These are phyloP conservation scores for Scomberomorus guttatus DNA, from an alignment of 2,797 vertebrate genomes.

Conservation along the genomic window DNA sequence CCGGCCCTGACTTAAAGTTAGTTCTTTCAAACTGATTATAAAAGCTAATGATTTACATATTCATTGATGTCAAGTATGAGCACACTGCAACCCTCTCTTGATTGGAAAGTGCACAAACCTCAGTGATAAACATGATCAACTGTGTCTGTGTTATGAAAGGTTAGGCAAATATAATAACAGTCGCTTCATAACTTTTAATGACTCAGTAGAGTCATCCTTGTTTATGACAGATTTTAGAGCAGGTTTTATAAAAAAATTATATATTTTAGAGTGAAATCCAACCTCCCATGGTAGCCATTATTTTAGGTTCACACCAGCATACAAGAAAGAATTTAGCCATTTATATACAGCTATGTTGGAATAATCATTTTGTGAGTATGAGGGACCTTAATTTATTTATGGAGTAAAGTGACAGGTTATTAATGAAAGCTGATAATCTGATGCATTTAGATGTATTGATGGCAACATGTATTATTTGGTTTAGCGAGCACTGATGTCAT, in stretches of 20 bases:
- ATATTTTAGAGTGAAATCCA: not conserved
- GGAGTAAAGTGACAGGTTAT: too few species aligned
- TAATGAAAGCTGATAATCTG: too few species aligned
- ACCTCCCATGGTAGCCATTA: not conserved
- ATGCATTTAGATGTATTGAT: too few species aligned
- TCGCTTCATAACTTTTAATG: not conserved
- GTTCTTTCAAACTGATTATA: conserved; percentile 50
- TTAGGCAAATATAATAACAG: conserved; percentile 27
- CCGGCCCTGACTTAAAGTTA: conserved; percentile 42
- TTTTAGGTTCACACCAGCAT: not conserved
- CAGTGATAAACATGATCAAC: conserved; percentile 39
- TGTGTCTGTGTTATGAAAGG: conserved; percentile 39
- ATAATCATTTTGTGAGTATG: too few species aligned
- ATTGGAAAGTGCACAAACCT: conserved; percentile 36
- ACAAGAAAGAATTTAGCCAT: not conserved
- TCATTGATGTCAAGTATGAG: conserved; percentile 43
- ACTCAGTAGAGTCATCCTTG: not conserved
- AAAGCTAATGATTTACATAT: conserved; percentile 60
- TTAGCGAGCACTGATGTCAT: too few species aligned
- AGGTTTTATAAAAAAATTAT: too few species aligned
- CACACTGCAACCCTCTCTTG: not conserved
- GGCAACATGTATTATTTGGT: too few species aligned
- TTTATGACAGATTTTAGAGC: too few species aligned
- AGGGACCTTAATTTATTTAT: too few species aligned
- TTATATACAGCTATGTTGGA: not conserved